Evolutionary conservation across 2,888 invertebrate genomes (phyloP), one percentile per base, ranked within the genome.

Genomic region (Synanthedon formicaeformis): DNA sequence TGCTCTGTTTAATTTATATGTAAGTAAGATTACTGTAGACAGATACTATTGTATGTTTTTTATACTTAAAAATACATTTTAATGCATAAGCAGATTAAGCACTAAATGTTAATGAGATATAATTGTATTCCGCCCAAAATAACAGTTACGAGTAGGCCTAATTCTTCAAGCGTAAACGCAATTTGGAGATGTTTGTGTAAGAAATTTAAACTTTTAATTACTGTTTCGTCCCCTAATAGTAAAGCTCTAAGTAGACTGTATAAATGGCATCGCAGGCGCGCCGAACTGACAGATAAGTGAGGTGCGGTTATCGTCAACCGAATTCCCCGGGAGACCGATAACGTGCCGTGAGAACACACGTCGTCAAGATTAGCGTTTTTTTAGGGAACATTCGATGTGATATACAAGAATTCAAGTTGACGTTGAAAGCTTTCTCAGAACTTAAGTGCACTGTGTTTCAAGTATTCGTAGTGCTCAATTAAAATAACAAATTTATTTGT

Each of bases 321-420:
- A 76, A 76, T 75, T 72, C 76, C 70, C 66, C 63, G 61, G 62
- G 65, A 67, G 66, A 58, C 63, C 66, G 83, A 85, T 83, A 84
- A 82, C 69, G 50, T 62, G 64, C 61, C 75, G 77, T 77, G 79
- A 76, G 78, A 79, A 78, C 73, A 71, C 64, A 65, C 67, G 63
- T 69, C 65, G 63, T 60, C 60, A 58, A 66, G 71, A 12, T 70
- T 65, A 59, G 58, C 65, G 69, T 69, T 67, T 71, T 67, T 69
- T 23, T 23, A 59, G 63, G 63, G 63, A 62, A 58, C 63, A 61
- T 67, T 58, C 48, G 53, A 14, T n/a, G 16, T 49, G 13, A 49
- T 16, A 69, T 70, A 69, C 59, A 66, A 70, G 60, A 67, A 45
- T 59, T 71, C 63, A 64, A 62, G 58, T 60, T 61, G 67, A 63